Evolutionary conservation across 2,113 vertebrate genomes (phyloP).

Genomic region (Apodemus speciosus): DNA sequence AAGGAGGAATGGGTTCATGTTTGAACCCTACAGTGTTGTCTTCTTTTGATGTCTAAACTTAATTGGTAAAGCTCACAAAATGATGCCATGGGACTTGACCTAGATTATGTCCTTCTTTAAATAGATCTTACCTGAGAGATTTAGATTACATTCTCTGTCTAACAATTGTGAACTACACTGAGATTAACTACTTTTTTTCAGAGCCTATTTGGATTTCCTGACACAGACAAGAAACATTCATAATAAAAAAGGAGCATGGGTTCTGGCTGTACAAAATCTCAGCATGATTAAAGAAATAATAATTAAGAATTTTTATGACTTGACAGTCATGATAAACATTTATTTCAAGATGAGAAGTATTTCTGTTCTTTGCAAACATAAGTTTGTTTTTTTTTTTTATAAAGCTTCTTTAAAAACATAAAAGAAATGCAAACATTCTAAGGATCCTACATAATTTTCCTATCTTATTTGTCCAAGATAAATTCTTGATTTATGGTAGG

Average conservation of each 20-base stretch:
- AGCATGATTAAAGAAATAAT: not conserved
- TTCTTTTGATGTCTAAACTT: not conserved
- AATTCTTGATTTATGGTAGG: not conserved
- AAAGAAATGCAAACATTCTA: not conserved
- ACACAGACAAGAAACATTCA: not conserved
- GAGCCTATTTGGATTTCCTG: not conserved
- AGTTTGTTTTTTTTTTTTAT: not conserved
- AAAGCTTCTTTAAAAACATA: too few species aligned
- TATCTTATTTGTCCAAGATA: not conserved
- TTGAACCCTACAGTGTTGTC: not conserved
- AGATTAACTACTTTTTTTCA: not conserved
- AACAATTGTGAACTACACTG: not conserved
- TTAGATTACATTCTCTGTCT: not conserved
- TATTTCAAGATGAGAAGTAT: not conserved
- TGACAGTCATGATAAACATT: not conserved
- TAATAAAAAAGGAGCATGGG: not conserved
- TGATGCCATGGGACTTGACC: not conserved
- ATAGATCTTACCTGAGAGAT: not conserved
- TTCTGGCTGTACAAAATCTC: not conserved
- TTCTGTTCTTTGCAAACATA: not conserved
- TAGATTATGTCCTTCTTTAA: not conserved
- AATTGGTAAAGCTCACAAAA: not conserved
- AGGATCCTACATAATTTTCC: not conserved
- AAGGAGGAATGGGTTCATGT: not conserved
- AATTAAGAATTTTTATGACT: not conserved